These are phyloP conservation scores for Hippoglossus hippoglossus DNA, from an alignment of 2,797 vertebrate species.

Conservation along the genomic window DNA sequence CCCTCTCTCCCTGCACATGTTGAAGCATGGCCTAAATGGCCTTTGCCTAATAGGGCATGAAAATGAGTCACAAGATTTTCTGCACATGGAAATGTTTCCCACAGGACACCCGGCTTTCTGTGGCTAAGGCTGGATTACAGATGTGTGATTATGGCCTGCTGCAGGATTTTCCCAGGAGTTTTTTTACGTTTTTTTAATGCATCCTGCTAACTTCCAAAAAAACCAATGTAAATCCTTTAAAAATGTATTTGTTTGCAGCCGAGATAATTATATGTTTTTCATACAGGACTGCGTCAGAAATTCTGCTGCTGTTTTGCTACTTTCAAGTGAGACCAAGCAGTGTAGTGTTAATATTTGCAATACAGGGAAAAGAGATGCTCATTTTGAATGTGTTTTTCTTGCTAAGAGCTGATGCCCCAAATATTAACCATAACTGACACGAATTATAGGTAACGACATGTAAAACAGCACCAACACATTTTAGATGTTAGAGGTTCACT, in stretches of 20 bases:
- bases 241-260: background rate
- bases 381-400: background rate
- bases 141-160: conserved; percentile 30
- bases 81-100: conserved; percentile 37
- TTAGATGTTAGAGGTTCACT: background rate
- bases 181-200: conserved; percentile 18
- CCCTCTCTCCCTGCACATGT: conserved; percentile 11
- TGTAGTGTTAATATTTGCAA: background rate
- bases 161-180: conserved; percentile 30
- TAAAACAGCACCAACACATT: background rate
- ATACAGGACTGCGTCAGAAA: background rate
- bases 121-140: conserved; percentile 42
- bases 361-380: background rate
- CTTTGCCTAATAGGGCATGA: conserved; percentile 28
- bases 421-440: background rate
- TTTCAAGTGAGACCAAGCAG: conserved; percentile 2
- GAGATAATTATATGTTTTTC: conserved; percentile 16
- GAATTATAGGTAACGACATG: background rate
- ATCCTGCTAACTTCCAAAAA: conserved; percentile 5
- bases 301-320: background rate
- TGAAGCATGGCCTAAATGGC: conserved; percentile 15
- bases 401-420: background rate
- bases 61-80: conserved; percentile 51
- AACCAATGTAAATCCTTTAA: background rate
- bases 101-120: conserved; percentile 17